Conservation (phyloP, 2,797 vertebrate genomes). For the Tarsius wallacei region DNA sequence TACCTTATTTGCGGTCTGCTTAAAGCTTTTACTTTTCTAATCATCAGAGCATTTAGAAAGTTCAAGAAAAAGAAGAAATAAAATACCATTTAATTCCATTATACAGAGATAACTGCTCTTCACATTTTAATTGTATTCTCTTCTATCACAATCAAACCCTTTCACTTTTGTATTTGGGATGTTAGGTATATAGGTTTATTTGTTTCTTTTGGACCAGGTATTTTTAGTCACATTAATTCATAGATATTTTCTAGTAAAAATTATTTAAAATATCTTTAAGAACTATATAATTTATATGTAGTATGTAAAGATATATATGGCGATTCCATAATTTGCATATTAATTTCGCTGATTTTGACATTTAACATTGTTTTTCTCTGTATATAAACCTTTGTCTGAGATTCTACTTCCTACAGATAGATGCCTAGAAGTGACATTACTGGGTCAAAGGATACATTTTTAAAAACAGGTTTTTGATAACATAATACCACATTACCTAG, state of each 20-base stretch:
- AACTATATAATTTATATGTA: neutral
- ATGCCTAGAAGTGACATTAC: conserved; percentile 44
- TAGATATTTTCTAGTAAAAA: conserved; percentile 1
- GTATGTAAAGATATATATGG: neutral
- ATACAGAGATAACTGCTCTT: conserved; percentile 33
- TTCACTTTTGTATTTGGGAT: conserved; percentile 59
- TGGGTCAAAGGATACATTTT: neutral
- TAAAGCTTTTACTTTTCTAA: conserved; percentile 52
- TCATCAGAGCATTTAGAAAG: conserved; percentile 30
- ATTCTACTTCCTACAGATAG: neutral
- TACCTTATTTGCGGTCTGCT: conserved; percentile 63
- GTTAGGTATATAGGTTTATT: conserved; percentile 15
- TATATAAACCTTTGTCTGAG: conserved; percentile 25
- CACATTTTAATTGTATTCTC: conserved; percentile 47
- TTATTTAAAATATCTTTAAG: conserved; percentile 11
- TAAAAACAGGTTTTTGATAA: conserved; percentile 55
- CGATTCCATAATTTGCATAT: conserved; percentile 35
- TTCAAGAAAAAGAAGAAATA: conserved; percentile 56
- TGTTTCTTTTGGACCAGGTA: conserved; percentile 6
- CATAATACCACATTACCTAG: neutral
- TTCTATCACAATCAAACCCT: conserved; percentile 1
- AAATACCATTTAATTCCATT: conserved; percentile 32
- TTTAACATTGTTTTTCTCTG: conserved; percentile 40
- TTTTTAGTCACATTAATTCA: conserved; percentile 36
- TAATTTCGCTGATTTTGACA: conserved; percentile 43